These are phyloP conservation scores for Apodemus speciosus DNA, from an alignment of 2,113 vertebrate species.

Conservation along the genomic window DNA sequence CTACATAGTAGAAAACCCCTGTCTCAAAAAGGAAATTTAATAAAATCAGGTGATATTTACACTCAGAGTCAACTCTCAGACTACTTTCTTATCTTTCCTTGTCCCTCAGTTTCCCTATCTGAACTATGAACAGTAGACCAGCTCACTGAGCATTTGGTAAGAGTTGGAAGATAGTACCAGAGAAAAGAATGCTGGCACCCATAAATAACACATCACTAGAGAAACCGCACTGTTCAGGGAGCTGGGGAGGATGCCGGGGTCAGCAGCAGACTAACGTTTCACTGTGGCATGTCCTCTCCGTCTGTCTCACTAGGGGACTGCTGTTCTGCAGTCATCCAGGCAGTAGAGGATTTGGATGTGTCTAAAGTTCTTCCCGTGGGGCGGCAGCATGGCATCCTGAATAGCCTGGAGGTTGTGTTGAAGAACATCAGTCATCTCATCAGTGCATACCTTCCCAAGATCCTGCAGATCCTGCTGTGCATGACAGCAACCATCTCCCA, in stretches of 20 bases:
- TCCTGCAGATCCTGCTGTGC: conserved; percentile 95
- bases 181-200: background rate
- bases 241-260: background rate
- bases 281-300: background rate
- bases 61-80: background rate
- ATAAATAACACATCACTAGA: background rate
- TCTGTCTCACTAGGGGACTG: conserved; percentile 86
- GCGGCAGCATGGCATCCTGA: conserved; percentile 94
- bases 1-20: background rate
- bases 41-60: background rate
- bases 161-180: background rate
- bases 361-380: conserved; percentile 92
- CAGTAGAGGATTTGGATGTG: conserved; percentile 86
- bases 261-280: conserved; percentile 76
- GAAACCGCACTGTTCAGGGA: background rate
- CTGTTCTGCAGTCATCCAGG: conserved; percentile 88
- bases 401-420: conserved; percentile 91
- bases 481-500: conserved; percentile 89
- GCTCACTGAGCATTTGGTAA: background rate
- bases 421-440: conserved; percentile 95
- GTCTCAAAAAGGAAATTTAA: background rate
- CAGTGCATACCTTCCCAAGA: conserved; percentile 89
- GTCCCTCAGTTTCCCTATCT: conserved; percentile 5
- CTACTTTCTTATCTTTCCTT: background rate
- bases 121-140: background rate